Evolutionary conservation across 2,113 vertebrate species (phyloP), one percentile per base, ranked within the genome.

Genomic region (Phasianus colchicus): DNA sequence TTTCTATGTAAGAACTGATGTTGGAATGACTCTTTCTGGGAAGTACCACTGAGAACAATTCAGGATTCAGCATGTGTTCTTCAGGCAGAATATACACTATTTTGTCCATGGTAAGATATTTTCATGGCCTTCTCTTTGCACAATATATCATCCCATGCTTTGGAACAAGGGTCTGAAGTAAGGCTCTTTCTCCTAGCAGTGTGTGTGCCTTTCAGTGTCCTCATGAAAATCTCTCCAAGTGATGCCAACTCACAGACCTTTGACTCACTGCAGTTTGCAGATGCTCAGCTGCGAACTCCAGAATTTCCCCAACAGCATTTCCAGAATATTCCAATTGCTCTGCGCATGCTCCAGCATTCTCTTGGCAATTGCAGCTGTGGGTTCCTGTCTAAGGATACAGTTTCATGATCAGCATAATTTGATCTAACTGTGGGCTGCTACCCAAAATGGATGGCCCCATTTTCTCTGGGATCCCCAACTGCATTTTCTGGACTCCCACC

Each of bases 381-480:
- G 93, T 57, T 95, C 87, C 87, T 92, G 89, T 94, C 96, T 93
- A 67, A 83, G 83, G 95, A 95, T 96, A 96, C 36, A 52, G 79
- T 96, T 96, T 94, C 96, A 95, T 36, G 96, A 86, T 96, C 86
- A 96, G 90, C 90, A 93, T 88, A 96, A 96, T 96, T 95, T 96
- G 90, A 96, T 94, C 92, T 84, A 92, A 88, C 83, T 61, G 21
- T 83, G 93, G 92, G 92, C 93, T 94, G 88, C 88, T 81, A 78
- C 92, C 92, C 93, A 96, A 94, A 92, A 90, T 4, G 14, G 29
- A 86, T 88, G 88, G 83, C 57, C 38, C 86, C 80, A 67, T 88
- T 95, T 96, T 95, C 73, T 88, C 55, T 78, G 61, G 76, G 87
- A 83, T 83, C 61, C 70, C 76, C 86, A 93, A 38, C 32, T 67